Evolutionary conservation across 1,140 invertebrate genomes (phyloP).

Genomic region (Drosophila seguyi): DNA sequence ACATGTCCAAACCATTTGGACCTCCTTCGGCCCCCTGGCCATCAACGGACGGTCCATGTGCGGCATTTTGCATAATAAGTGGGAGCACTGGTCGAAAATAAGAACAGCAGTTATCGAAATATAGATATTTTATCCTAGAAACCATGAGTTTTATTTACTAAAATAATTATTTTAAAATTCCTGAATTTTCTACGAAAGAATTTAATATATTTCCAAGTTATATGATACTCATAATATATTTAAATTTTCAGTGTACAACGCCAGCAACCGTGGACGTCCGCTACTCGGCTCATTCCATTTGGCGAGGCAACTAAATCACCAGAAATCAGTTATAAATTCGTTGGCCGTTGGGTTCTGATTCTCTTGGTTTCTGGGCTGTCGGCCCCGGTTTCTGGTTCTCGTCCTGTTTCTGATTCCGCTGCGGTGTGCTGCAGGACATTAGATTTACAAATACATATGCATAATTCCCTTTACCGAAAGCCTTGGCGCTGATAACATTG

Average conservation of each 20-base stretch:
- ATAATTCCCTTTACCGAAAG: conserved; percentile 78
- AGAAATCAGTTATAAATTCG: conserved; percentile 82
- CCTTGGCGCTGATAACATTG: conserved; percentile 55
- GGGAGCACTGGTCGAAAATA: conserved; percentile 16
- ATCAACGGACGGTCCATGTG: conserved; percentile 47
- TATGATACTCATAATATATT: background rate
- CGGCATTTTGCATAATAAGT: conserved; percentile 77
- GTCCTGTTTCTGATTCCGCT: conserved; percentile 19
- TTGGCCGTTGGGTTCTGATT: conserved; percentile 40
- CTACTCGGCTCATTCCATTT: conserved; percentile 69
- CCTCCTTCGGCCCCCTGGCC: conserved; percentile 13
- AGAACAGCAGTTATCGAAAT: background rate
- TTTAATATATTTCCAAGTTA: too few relatives aligned
- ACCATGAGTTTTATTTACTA: background rate
- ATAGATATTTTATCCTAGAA: background rate
- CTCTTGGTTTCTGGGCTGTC: conserved; percentile 7
- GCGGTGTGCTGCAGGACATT: conserved; percentile 65
- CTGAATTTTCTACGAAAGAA: too few relatives aligned
- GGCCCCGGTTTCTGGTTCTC: conserved; percentile 8
- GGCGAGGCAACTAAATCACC: conserved; percentile 78
- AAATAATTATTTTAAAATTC: background rate
- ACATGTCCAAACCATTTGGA: conserved; percentile 52
- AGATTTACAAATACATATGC: conserved; percentile 79
- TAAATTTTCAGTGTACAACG: background rate
- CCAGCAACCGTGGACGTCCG: conserved; percentile 27